Conservation (phyloP, 2,797 vertebrate species). For the Pogonophryne albipinna region DNA sequence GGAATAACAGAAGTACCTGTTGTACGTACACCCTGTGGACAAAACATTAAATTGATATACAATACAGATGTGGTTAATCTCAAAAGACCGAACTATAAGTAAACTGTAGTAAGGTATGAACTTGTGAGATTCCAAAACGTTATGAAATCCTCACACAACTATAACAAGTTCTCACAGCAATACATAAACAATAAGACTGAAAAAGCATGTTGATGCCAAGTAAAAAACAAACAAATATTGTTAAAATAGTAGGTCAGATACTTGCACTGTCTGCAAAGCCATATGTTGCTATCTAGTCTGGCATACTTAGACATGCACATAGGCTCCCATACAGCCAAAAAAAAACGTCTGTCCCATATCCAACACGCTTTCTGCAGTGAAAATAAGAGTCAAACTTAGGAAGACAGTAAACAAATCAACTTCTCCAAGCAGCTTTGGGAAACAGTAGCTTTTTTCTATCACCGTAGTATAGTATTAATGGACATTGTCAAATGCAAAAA, state of each 20-base stretch:
- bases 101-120: background rate
- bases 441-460: no score
- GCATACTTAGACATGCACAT: background rate
- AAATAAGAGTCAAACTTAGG: background rate
- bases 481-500: background rate
- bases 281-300: background rate
- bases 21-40: no score
- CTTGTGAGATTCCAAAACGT: background rate
- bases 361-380: background rate
- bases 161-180: background rate
- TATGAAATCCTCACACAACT: background rate
- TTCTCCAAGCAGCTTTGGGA: background rate
- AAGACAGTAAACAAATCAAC: constrained; percentile 4
- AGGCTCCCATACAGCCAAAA: background rate
- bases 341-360: background rate
- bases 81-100: background rate
- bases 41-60: no score
- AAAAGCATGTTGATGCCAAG: background rate
- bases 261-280: background rate
- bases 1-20: background rate
- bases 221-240: background rate
- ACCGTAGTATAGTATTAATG: background rate
- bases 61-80: background rate
- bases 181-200: background rate
- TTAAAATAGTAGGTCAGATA: background rate